Evolutionary conservation across 2,888 invertebrate genomes (phyloP).

Genomic region (Xylota segnis): DNA sequence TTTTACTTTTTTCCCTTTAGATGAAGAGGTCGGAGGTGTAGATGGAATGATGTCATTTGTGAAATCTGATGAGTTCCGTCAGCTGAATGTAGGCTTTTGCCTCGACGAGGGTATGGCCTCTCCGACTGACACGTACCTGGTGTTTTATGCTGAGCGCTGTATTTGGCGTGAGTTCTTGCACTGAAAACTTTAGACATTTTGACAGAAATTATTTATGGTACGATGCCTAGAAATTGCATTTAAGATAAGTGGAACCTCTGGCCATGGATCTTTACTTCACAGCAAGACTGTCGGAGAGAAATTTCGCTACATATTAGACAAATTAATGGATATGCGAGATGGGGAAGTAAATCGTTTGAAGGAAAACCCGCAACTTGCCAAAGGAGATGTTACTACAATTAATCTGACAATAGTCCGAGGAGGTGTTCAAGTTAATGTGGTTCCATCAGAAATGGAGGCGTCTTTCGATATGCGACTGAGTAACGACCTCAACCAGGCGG

Average conservation of each 20-base stretch:
- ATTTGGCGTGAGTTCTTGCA: constrained; percentile 87
- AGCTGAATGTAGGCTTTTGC: constrained; percentile 90
- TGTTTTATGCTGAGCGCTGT: constrained; percentile 87
- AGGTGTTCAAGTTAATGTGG: constrained; percentile 92
- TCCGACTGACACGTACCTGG: constrained; percentile 87
- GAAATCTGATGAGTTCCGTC: constrained; percentile 87
- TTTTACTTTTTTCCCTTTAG: constrained; percentile 50
- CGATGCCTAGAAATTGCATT: constrained; percentile 75
- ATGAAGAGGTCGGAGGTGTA: constrained; percentile 88
- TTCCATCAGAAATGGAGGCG: constrained; percentile 89
- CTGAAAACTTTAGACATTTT: not conserved
- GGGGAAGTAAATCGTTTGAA: constrained; percentile 86
- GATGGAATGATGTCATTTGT: constrained; percentile 90
- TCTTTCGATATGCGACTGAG: constrained; percentile 88
- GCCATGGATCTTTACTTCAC: constrained; percentile 90
- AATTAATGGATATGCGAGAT: constrained; percentile 87
- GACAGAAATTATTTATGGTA: constrained; percentile 41
- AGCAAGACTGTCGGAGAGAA: constrained; percentile 90
- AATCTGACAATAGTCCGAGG: constrained; percentile 90
- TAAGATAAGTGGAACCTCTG: constrained; percentile 88
- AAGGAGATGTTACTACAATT: constrained; percentile 90
- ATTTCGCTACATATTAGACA: constrained; percentile 87
- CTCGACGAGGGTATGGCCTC: constrained; percentile 92
- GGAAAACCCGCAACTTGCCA: constrained; percentile 83
- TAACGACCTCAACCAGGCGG: constrained; percentile 85